These are phyloP conservation scores for Mungos mungo DNA, from an alignment of 2,113 vertebrate genomes.

Conservation along the genomic window DNA sequence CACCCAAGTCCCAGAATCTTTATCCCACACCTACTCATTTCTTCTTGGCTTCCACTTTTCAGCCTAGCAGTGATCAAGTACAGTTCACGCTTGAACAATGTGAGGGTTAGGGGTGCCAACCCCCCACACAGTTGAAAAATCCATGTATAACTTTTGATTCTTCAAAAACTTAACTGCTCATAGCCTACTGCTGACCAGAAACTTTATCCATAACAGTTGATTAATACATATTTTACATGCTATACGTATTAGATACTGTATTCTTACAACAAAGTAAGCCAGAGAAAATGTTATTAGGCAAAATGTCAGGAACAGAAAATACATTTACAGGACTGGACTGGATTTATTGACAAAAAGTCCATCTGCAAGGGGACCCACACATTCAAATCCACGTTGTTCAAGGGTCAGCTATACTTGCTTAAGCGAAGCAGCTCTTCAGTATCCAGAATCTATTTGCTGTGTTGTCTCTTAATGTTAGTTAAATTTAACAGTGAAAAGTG, in stretches of 20 bases:
- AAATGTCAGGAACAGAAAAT: background rate
- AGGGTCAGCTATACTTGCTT: background rate
- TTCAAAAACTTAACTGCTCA: background rate
- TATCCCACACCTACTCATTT: background rate
- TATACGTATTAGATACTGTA: background rate
- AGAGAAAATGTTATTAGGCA: background rate
- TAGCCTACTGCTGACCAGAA: background rate
- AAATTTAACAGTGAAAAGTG: background rate
- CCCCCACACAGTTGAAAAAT: background rate
- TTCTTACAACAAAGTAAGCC: background rate
- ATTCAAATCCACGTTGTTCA: background rate
- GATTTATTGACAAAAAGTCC: background rate
- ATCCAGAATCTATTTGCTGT: background rate
- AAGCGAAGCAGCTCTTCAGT: background rate
- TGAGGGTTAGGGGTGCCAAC: background rate
- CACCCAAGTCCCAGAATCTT: background rate
- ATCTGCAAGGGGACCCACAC: background rate
- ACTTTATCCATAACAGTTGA: background rate
- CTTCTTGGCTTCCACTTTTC: background rate
- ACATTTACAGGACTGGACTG: background rate
- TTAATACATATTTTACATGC: background rate
- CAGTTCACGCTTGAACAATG: background rate
- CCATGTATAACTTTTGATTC: background rate
- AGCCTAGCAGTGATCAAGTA: background rate
- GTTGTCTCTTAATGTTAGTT: background rate